Evolutionary conservation across 2,888 invertebrate genomes (phyloP).

Genomic region (Creontiades dilutus): DNA sequence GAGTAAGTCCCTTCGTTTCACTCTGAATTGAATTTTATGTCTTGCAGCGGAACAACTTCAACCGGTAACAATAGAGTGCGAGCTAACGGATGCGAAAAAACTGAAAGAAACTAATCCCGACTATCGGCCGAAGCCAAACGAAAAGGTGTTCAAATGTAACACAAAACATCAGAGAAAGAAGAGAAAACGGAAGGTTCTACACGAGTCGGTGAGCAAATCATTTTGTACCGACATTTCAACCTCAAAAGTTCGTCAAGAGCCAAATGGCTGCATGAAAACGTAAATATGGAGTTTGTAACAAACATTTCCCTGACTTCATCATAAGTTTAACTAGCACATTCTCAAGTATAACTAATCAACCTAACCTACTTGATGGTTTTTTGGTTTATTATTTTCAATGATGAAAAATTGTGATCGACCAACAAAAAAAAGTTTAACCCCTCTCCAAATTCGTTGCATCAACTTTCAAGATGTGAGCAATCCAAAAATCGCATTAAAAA

Average conservation of each 20-base stretch:
- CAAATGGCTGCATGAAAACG: too few relatives aligned
- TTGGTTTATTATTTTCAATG: too few relatives aligned
- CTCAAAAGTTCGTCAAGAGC: not conserved
- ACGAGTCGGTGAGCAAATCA: not conserved
- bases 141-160: slow-evolving; percentile 43
- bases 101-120: slow-evolving; percentile 60
- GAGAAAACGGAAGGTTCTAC: slow-evolving; percentile 25
- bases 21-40: not conserved
- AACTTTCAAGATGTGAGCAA: too few relatives aligned
- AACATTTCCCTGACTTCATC: too few relatives aligned
- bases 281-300: too few relatives aligned
- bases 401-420: too few relatives aligned
- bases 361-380: too few relatives aligned
- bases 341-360: too few relatives aligned
- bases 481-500: too few relatives aligned
- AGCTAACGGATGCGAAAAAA: slow-evolving; percentile 63
- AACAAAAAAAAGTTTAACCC: too few relatives aligned
- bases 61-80: slow-evolving; percentile 58
- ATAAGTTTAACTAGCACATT: too few relatives aligned
- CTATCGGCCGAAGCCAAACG: slow-evolving; percentile 55
- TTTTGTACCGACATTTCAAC: not conserved
- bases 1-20: not conserved
- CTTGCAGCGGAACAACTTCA: slow-evolving; percentile 32
- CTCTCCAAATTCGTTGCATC: too few relatives aligned
- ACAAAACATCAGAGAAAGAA: slow-evolving; percentile 37